phyloP scores from a whole-genome alignment of 2,797 vertebrate genomes.

The Enteromius treurensis region DNA sequence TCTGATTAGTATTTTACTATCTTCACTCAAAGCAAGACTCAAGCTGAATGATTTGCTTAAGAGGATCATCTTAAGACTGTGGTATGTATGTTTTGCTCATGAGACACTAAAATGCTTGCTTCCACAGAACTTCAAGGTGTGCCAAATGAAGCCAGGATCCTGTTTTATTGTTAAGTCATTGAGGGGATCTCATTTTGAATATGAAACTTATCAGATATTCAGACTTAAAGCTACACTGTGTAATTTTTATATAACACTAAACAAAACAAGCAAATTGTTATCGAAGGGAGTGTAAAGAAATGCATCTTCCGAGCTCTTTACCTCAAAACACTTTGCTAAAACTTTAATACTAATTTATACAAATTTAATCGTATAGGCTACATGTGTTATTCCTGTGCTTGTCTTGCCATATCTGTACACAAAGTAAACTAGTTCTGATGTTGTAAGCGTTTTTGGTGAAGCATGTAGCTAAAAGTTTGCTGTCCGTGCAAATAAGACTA shows the following conservation, averaged over 20 bases:
- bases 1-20: not conserved
- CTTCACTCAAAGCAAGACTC: not conserved
- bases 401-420: not conserved
- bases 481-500: not conserved
- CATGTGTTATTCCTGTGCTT: not conserved
- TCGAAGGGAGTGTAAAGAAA: not conserved
- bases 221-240: not conserved
- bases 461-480: not conserved
- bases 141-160: not conserved
- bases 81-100: not conserved
- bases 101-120: not conserved
- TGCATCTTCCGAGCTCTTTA: not conserved
- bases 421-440: not conserved
- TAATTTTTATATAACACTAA: not conserved
- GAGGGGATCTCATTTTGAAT: not conserved
- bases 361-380: not conserved
- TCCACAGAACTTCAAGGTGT: not conserved
- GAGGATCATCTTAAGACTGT: not conserved
- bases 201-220: not conserved
- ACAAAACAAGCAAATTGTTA: not conserved
- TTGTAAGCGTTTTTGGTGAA: not conserved
- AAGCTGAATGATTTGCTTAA: slow-evolving; percentile 11
- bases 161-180: not conserved
- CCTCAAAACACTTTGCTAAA: not conserved
- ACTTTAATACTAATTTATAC: not conserved